phyloP scores from a whole-genome alignment of 2,797 vertebrate species.

The Anniella stebbinsi region DNA sequence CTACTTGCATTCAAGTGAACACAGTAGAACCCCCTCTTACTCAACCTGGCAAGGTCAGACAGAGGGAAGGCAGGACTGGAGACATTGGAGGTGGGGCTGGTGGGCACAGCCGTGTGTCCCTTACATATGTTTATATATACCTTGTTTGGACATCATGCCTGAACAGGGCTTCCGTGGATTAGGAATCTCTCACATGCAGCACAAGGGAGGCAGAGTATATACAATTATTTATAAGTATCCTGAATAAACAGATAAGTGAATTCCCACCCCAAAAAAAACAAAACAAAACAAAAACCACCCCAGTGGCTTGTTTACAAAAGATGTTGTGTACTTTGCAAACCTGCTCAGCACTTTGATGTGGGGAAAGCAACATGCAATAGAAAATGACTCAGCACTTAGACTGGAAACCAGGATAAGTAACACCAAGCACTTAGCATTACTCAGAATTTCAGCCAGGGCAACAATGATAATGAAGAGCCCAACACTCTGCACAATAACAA shows the following conservation, averaged over 20 bases:
- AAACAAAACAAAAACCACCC: too few species aligned
- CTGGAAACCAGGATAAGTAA: neutral
- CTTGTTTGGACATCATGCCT: neutral
- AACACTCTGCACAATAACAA: neutral
- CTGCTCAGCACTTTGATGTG: neutral
- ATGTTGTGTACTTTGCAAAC: neutral
- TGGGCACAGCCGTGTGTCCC: too few species aligned
- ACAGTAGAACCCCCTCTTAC: too few species aligned
- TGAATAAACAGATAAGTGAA: neutral
- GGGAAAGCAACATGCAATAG: neutral
- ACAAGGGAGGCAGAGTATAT: too few species aligned
- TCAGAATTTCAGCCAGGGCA: neutral
- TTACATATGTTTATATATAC: neutral
- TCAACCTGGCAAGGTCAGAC: too few species aligned
- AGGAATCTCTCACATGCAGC: neutral
- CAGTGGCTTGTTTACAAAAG: neutral
- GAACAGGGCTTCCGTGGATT: neutral
- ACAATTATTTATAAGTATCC: neutral
- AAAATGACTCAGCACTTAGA: neutral
- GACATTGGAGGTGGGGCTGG: too few species aligned
- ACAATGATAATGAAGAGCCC: neutral
- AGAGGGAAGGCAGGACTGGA: too few species aligned
- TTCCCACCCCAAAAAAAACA: too few species aligned
- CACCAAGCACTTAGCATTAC: neutral
- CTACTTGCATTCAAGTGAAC: too few species aligned